Evolutionary conservation across 2,888 invertebrate species (phyloP).

Genomic region (Drosophila mimica): DNA sequence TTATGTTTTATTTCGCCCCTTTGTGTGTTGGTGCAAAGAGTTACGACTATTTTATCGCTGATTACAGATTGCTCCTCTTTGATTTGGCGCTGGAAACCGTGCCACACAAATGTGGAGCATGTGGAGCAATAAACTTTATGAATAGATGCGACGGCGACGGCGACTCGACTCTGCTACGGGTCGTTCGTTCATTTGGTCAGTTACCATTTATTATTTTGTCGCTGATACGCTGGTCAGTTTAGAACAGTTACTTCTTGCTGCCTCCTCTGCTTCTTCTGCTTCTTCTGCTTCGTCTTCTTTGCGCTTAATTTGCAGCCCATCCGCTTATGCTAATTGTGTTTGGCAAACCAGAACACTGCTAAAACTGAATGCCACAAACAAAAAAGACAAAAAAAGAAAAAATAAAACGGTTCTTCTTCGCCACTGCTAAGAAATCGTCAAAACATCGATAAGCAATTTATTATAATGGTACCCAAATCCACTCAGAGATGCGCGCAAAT

Average conservation of each 20-base stretch:
- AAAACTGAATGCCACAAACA: conserved; percentile 18
- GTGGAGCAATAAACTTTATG: conserved; percentile 60
- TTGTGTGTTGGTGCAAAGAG: conserved; percentile 4
- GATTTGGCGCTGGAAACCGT: conserved; percentile 32
- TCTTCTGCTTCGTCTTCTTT: conserved; percentile 1
- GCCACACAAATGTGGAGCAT: conserved; percentile 30
- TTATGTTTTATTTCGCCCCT: conserved; percentile 37
- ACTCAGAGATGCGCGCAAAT: background rate
- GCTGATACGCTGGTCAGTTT: conserved; percentile 20
- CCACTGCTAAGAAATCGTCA: background rate
- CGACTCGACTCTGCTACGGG: conserved; percentile 11
- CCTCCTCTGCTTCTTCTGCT: background rate
- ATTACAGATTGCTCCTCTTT: conserved; percentile 56
- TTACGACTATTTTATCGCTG: conserved; percentile 47
- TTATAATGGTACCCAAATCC: background rate
- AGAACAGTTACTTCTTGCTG: conserved; percentile 22
- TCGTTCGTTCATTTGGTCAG: conserved; percentile 24
- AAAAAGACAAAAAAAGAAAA: conserved; percentile 12
- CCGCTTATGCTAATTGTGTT: conserved; percentile 69
- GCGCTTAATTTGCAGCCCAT: conserved; percentile 53
- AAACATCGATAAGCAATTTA: background rate
- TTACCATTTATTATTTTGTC: background rate
- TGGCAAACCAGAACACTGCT: conserved; percentile 54
- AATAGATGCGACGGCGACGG: conserved; percentile 23
- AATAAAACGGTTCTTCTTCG: conserved; percentile 22